Evolutionary conservation across 37 sponge, comb jelly and placozoan genomes (phyloP), one percentile per base, ranked within the genome.

Genomic region (Tethya wilhelma): DNA sequence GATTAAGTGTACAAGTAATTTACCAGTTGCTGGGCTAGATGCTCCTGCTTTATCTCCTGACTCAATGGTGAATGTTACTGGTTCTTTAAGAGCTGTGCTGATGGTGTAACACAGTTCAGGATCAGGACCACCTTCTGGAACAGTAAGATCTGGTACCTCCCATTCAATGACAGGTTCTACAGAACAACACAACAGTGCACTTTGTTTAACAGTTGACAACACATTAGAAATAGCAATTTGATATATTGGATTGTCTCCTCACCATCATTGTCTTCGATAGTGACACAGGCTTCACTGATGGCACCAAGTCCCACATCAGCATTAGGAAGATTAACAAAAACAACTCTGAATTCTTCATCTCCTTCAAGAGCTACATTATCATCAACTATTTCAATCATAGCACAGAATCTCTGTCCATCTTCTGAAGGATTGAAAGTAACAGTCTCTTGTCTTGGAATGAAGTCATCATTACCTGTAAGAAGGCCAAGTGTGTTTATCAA

Each of bases 251-350:
- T n/a, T n/a, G n/a, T n/a, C n/a, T n/a, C n/a, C n/a, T n/a, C n/a
- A n/a, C n/a, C 66, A 69, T 79, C 80, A 79, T 79, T 38, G 32
- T 79, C 80, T 9, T 4, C 30, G 45, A 82, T 73, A 7, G 25
- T 56, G 59, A 84, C 67, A 22, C 43, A 38, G 23, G 85, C 41
- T 23, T 4, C 40, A 49, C 46, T 11, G 32, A 7, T 33, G 0
- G 36, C 7, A 34, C 76, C 84, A 7, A 38, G 44, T 1, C 32
- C 59, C 28, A 84, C 53, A 34, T 59, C 84, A 60, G 67, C 29
- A n/a, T n/a, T n/a, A 36, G 75, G 58, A 26, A 67, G 36, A 39
- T 56, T 75, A 2, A 22, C 32, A 25, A 69, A 69, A 7, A 39
- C 38, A 56, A 86, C 12, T 1, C 7, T 36, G 58, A 79, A 79